A percentile compares a stretch with the other conserved stretches of the same genome.
These are phyloP conservation scores for Spheniscus mendiculus DNA, from an alignment of 2,113 vertebrate species.

Conservation along the genomic window DNA sequence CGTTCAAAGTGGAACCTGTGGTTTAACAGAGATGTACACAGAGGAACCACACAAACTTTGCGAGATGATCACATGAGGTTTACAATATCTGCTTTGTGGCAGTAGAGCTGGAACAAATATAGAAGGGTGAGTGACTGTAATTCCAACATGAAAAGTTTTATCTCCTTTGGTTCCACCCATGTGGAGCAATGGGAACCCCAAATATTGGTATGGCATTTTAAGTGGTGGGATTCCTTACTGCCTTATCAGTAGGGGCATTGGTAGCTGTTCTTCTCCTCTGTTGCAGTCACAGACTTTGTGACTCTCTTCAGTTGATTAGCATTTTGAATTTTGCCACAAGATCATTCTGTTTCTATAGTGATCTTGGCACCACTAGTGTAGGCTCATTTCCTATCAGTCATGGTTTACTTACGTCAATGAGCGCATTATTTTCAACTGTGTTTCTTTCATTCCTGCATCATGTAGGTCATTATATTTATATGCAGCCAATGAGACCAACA, in stretches of 20 bases:
- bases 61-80: neutral
- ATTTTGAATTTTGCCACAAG: constrained; percentile 28
- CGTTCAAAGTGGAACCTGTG: neutral
- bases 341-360: constrained; percentile 32
- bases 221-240: neutral
- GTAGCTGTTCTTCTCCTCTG: neutral
- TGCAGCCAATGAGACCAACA: constrained; percentile 12
- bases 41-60: neutral
- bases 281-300: neutral
- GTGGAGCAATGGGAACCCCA: neutral
- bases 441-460: constrained; percentile 26
- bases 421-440: neutral
- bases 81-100: constrained; percentile 5
- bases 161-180: neutral
- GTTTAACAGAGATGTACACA: neutral
- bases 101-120: constrained; percentile 16
- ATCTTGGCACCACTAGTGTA: neutral
- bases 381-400: constrained; percentile 35
- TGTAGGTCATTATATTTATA: constrained; percentile 18
- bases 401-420: constrained; percentile 25
- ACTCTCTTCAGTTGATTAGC: neutral
- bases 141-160: neutral
- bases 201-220: neutral
- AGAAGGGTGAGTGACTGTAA: constrained; percentile 24
- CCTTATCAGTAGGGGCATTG: neutral